Percentiles rank a stretch among this genome's conserved stretches.
Conservation (phyloP, 2,113 vertebrate genomes). For the Chlamydotis undulata region DNA sequence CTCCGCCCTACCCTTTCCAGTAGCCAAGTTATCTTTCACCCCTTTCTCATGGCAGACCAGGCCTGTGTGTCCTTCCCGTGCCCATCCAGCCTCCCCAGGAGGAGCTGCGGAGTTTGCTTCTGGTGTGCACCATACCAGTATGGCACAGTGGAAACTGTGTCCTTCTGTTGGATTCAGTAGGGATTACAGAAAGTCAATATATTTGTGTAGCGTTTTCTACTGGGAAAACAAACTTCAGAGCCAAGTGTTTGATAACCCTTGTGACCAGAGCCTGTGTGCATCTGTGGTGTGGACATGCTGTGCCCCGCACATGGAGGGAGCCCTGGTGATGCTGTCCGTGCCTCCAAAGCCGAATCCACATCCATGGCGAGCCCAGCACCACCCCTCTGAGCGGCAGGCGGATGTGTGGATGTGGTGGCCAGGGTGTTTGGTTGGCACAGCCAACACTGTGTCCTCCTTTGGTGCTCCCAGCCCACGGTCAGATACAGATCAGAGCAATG, state of each 20-base stretch:
- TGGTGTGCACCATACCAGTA: background rate
- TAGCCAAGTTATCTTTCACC: background rate
- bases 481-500: background rate
- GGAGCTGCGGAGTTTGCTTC: background rate
- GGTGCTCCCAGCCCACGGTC: background rate
- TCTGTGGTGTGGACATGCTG: accelerated
- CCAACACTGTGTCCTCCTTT: background rate
- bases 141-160: accelerated
- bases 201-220: background rate
- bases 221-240: background rate
- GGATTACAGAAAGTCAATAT: background rate
- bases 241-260: accelerated
- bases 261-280: background rate
- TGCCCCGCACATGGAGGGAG: background rate
- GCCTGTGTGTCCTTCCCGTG: background rate
- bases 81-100: background rate
- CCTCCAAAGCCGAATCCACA: background rate
- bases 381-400: too few species aligned
- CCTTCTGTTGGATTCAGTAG: background rate
- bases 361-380: background rate
- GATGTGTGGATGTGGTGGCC: background rate
- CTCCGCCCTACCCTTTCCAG: background rate
- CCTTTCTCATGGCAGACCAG: background rate
- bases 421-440: background rate
- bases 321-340: background rate